Evolutionary conservation across 2,113 vertebrate genomes (phyloP).

Genomic region (Eptesicus fuscus): DNA sequence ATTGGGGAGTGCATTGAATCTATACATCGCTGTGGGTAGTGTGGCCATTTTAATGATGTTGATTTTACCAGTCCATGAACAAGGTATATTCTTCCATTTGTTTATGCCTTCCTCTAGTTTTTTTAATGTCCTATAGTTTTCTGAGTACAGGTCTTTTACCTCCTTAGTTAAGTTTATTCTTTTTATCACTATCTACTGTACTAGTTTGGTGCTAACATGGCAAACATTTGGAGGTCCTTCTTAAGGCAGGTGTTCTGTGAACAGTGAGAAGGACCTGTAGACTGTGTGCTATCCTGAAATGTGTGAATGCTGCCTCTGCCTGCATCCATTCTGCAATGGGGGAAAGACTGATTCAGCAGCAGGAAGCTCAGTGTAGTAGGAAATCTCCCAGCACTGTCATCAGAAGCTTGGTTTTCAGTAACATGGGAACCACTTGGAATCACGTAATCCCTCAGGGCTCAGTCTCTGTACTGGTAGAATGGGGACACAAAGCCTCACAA

Average conservation of each 20-base stretch:
- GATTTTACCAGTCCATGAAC: too few species aligned
- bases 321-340: background rate
- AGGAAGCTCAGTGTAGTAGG: background rate
- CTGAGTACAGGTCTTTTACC: too few species aligned
- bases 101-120: too few species aligned
- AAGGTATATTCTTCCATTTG: too few species aligned
- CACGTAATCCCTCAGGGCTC: background rate
- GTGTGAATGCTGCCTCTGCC: background rate
- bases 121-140: too few species aligned
- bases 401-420: background rate
- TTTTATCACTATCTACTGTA: conserved; percentile 33
- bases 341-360: background rate
- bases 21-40: too few species aligned
- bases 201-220: background rate
- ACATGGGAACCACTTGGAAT: background rate
- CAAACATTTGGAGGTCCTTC: conserved; percentile 4
- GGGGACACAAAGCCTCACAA: background rate
- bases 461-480: background rate
- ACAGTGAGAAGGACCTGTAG: background rate
- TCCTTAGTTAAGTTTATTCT: too few species aligned
- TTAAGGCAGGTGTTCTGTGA: background rate
- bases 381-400: background rate
- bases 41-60: too few species aligned
- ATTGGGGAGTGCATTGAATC: too few species aligned
- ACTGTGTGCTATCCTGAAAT: background rate